Base-by-base conservation (phyloP, 1,140 invertebrate genomes). In the Andrena cerasifolii region DNA sequence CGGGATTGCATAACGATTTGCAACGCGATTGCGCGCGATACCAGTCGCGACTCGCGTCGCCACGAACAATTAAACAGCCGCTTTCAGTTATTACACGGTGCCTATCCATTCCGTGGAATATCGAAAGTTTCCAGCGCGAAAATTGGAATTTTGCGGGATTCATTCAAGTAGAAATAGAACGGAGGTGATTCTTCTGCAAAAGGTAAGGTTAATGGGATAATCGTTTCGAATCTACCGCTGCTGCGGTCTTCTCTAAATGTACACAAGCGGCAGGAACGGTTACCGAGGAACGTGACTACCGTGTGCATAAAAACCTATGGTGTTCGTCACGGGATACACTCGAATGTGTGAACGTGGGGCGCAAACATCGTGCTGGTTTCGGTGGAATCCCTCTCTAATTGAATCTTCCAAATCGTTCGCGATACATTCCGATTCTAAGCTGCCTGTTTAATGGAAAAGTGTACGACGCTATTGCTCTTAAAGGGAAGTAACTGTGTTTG, bases 1-100 rank as follows among this genome's bases (percentile, higher is more conserved):
- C 73, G 78, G 62, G 36, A 16, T 87, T 87, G 87, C 87, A 86
- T 88, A 87, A 87, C 79, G 45, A 72, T 61, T 28, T 40, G 47
- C 71, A 79, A 84, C 72, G 40, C 78, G 70, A 36, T n/a, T 40
- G 74, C 82, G 84, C 79, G 79, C 74, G 71, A 78, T 61, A 16
- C 31, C 12, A 28, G 5, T 40, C 67, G 26, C 36, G 10, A 54
- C 21, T 49, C 45, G 53, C 3, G 53, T 14, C 53, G 2, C 28
- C 16, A n/a, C 7, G 10, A 40, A 18, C 43, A 33, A 36, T 28
- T 26, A 14, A 47, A n/a, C 12, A 16, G 31, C 10, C 4, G 21
- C 47, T 61, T 59, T 74, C 53, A 14, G 63, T 45, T 67, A 58
- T 63, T 24, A 51, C 61, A 24, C 21, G 70, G 65, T 45, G 3